A percentile compares a stretch with the other conserved stretches of the same genome.
phyloP scores from a whole-genome alignment of 2,113 vertebrate genomes.

The Hyaena hyaena region DNA sequence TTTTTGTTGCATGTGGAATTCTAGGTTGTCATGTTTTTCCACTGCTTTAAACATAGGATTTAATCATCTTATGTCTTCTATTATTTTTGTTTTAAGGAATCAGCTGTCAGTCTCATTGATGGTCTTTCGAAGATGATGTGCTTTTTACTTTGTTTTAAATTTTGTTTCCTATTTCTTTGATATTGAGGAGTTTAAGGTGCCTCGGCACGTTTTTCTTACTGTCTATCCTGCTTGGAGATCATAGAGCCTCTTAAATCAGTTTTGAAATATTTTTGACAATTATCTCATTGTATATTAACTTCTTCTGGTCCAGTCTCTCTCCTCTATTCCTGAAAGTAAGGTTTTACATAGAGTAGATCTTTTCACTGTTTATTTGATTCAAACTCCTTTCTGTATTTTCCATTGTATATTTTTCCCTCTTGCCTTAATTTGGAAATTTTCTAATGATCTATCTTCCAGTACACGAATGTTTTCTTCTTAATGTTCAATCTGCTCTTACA shows the following conservation, averaged over 20 bases:
- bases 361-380: not conserved
- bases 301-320: not conserved
- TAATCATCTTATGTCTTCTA: not conserved
- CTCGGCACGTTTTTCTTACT: not conserved
- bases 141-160: not conserved
- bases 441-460: not conserved
- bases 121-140: not conserved
- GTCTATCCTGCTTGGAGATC: not conserved
- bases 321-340: not conserved
- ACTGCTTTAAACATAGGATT: not conserved
- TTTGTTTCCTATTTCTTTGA: slow-evolving; percentile 17
- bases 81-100: slow-evolving; percentile 34
- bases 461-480: not conserved
- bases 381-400: not conserved
- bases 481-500: not conserved
- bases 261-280: slow-evolving; percentile 35
- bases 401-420: not conserved
- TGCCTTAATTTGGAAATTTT: slow-evolving; percentile 34
- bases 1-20: not conserved
- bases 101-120: not conserved
- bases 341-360: not conserved
- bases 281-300: not conserved
- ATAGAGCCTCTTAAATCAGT: not conserved
- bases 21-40: not conserved
- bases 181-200: not conserved